Evolutionary conservation across 2,888 invertebrate species (phyloP), one percentile per base, ranked within the genome.

Genomic region (Busseola fusca): DNA sequence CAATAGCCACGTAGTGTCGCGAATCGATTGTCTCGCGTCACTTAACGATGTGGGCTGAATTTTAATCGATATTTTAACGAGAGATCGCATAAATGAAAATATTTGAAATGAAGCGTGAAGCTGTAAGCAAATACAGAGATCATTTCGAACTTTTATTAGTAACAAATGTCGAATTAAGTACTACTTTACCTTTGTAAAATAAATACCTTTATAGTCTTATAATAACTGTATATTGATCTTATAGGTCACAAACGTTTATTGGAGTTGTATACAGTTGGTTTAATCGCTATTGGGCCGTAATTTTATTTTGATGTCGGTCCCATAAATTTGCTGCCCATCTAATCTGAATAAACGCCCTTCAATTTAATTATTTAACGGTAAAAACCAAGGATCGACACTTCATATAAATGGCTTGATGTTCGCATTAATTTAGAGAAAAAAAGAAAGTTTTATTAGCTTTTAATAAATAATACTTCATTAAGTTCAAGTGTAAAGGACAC

Each of bases 21-120:
- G 78, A 89, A 90, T 89, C 70, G 79, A 87, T 89, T 87, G 81
- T 84, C 82, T 86, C 86, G 77, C 83, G 57, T 84, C 72, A 80
- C 57, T 76, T 70, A 76, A 79, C 67, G 64, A 84, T 84, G 86
- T 84, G 86, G 74, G 70, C 79, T 80, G 88, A 87, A 91, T 91
- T 72, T 76, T 85, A 86, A 88, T 84, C 59, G 75, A 71, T 66
- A 57, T 52, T 56, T 74, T 72, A 79, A 71, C 69, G 54, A 77
- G 58, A 74, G 40, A 78, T 66, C 27, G 12, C 18, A 21, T 40
- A 63, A 21, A 75, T 63, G 40, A 76, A 74, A 66, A 80, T 72
- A 72, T 72, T 72, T 56, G 56, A 68, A 64, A 70, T 54, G 34
- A 72, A 68, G 59, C 64, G 64, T 76, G 56, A 69, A 77, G 58